Evolutionary conservation across 2,888 invertebrate genomes (phyloP), one percentile per base, ranked within the genome.

Genomic region (Hypomecis punctinalis): DNA sequence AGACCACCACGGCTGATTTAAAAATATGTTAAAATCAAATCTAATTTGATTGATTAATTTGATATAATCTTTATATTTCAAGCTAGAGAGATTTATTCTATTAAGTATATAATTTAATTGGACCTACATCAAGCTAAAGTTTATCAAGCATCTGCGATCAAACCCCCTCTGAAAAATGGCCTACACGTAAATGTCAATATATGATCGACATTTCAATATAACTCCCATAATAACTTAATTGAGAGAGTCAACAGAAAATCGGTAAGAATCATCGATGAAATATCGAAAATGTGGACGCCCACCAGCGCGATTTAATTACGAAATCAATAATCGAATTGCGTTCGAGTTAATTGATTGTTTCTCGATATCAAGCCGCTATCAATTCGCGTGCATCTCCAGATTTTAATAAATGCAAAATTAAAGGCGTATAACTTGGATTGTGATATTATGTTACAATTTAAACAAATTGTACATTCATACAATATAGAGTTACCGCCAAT

Each of bases 251-350:
- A 85, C 79, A 83, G 78, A 58, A 57, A 61, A 79, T 82, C 77
- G 74, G 74, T 78, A 74, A 81, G 75, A 79, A 80, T 80, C 71
- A 72, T 71, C 76, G 68, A 76, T 80, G 75, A 76, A 75, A 78
- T 61, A 67, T 67, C 58, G 67, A 52, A 64, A 48, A 40, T 9
- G 56, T 72, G 75, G 65, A 81, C 89, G 84, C 90, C 88, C 84
- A 84, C 85, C 82, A 75, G 79, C 76, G 84, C 82, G 85, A 86
- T 91, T 91, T 91, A 90, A 92, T 92, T 92, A 90, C 86, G 84
- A 88, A 90, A 90, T 90, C 89, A 91, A 91, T 91, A 90, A 91
- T 91, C 89, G 89, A 90, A 90, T 85, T 85, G 85, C 80, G 79
- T 77, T 79, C 76, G 75, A 80, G 81, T 85, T 88, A 87, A 89